Evolutionary conservation across 2,113 vertebrate genomes (phyloP), one percentile per base, ranked within the genome.

Genomic region (Chaetodon trifascialis): DNA sequence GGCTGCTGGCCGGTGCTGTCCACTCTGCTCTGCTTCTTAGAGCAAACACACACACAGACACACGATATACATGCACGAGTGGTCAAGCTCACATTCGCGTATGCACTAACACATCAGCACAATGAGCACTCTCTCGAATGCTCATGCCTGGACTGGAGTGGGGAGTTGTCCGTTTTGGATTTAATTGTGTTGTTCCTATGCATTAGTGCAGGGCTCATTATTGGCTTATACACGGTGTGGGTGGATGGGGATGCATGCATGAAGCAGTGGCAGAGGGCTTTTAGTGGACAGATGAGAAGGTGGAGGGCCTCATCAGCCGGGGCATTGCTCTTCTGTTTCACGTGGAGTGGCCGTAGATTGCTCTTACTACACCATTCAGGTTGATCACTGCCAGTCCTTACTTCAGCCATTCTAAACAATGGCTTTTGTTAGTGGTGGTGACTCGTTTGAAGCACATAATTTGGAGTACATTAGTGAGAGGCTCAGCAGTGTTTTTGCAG

Each of bases 111-210:
- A 46, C 77, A 83, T 77, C 59, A 36, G 25, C 68, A 56, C 79
- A 76, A 42, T 67, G 83, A 91, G 82, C 49, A 40, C 76, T 83
- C 83, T 88, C 58, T 46, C 69, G 70, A 64, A 52, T 76, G 54
- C 85, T 81, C 38, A 3, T 63, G 52, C 25, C 30, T 69, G 47
- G 49, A 46, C 76, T 86, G 67, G 64, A 92, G 86, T 87, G 79
- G 70, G 70, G 30, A 89, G 73, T 59, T 73, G 70, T 86, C 83
- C 66, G 80, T 88, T 89, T 80, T 67, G 78, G 64, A 64, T 88
- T 84, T 88, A 84, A 91, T 93, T 89, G 85, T 92, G 91, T 94
- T 92, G 82, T 91, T 93, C 30, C 56, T 86, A 75, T 79, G 85
- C 93, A 88, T 94, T 91, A 90, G 80, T 88, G 84, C 64, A 25